Percentiles rank a stretch among this genome's conserved stretches.
These are phyloP conservation scores for Agrilus planipennis DNA, from an alignment of 1,140 invertebrate genomes.

Conservation along the genomic window DNA sequence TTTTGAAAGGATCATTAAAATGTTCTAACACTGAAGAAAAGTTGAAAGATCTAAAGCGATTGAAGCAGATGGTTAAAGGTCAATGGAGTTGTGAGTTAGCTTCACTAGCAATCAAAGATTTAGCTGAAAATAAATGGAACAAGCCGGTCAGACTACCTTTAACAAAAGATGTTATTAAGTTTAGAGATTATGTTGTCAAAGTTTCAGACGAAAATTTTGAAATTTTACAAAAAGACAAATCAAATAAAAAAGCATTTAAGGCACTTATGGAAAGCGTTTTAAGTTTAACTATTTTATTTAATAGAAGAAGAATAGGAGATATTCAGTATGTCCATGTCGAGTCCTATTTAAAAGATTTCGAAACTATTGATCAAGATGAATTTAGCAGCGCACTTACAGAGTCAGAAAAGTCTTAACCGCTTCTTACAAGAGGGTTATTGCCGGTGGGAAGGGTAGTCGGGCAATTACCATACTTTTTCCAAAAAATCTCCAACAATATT, in stretches of 20 bases:
- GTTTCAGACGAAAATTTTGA: conserved; percentile 7
- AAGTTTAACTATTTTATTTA: conserved; percentile 16
- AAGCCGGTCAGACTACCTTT: conserved; percentile 15
- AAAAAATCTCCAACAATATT: conserved; percentile 9
- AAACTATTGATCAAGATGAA: conserved; percentile 8
- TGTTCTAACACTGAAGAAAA: conserved; percentile 9
- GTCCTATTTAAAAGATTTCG: conserved; percentile 10
- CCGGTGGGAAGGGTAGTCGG: conserved; percentile 17
- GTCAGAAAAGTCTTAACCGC: conserved; percentile 8
- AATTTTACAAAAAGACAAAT: conserved; percentile 2
- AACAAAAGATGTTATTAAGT: conserved; percentile 16
- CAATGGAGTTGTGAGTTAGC: conserved; percentile 16
- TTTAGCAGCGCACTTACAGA: neutral
- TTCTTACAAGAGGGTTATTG: conserved; percentile 15
- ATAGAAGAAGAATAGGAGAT: conserved; percentile 19
- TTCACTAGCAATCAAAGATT: conserved; percentile 15
- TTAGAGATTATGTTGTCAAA: conserved; percentile 12
- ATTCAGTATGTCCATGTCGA: conserved; percentile 17
- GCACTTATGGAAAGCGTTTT: conserved; percentile 11
- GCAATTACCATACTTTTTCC: conserved; percentile 17
- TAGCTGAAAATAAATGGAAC: conserved; percentile 14
- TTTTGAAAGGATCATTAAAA: conserved; percentile 10
- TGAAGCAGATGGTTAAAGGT: conserved; percentile 8
- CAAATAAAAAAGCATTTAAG: conserved; percentile 12
- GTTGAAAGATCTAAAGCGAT: conserved; percentile 12